Base-by-base conservation (phyloP, 1,140 invertebrate species). In the Aplysia californica region DNA sequence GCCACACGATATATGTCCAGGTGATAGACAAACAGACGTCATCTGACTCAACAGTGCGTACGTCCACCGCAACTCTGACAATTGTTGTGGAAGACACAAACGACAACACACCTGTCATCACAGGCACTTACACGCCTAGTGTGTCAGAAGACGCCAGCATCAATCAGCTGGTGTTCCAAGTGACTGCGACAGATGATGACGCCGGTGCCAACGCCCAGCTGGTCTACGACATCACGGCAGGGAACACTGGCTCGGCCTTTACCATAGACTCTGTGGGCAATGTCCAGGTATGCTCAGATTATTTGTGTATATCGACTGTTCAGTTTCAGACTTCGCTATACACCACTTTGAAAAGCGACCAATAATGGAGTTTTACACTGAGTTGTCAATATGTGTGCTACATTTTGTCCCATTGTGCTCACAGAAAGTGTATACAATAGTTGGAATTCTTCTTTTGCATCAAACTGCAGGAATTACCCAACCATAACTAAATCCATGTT, bases 141-240 rank as follows among this genome's bases (percentile, higher is more conserved):
- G 69, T 87, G 10, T 0, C 77, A n/a, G 86, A 87, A 66, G 72
- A 84, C 68, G 74, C 77, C n/a, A 41, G 68, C 10, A 64, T 77
- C 10, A 78, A 82, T 50, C 79, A 72, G 6, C 69, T 85, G 21
- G 75, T 87, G 5, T 77, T 80, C 31, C 79, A 58, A n/a, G 59
- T 87, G 10, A 76, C 55, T 29, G 84, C 81, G 3, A 81, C 77
- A 21, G 85, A 87, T 66, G 59, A 26, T 3, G 86, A 87, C 50
- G 74, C 73, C 10, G 80, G 78, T 6, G 70, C 72, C 67, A 84
- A 86, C 74, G 80, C 68, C 6, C 59, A 79, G 21, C 66, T 87
- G 2, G 76, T 67, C 0, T 86, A 80, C 67, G 44, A 55, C 21
- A 82, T 87, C 36, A 58, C 71, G 21, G 74, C 67, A 35, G 84